Percentiles rank a stretch among this genome's conserved stretches.
phyloP scores from a whole-genome alignment of 1,140 invertebrate genomes.

The Chrysopa pallens region DNA sequence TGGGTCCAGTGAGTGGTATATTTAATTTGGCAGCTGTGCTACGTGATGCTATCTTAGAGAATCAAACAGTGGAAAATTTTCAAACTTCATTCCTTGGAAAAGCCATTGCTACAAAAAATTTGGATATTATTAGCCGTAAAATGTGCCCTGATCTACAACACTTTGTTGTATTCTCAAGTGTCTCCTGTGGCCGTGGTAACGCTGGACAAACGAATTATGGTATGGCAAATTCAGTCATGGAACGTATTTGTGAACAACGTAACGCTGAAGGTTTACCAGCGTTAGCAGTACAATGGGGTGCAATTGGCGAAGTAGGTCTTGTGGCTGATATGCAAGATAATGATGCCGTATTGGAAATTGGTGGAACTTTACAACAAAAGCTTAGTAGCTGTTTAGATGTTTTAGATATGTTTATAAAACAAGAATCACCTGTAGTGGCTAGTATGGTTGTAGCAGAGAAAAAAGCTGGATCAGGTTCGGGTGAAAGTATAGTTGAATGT shows the following conservation, averaged over 20 bases:
- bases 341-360: conserved; percentile 52
- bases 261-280: conserved; percentile 36
- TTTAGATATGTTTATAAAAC: conserved; percentile 48
- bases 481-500: conserved; percentile 39
- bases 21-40: conserved; percentile 60
- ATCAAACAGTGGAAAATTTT: conserved; percentile 30
- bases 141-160: conserved; percentile 31
- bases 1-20: conserved; percentile 52
- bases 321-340: conserved; percentile 69
- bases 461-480: conserved; percentile 28
- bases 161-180: conserved; percentile 71
- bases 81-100: conserved; percentile 27
- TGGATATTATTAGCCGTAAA: conserved; percentile 29
- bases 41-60: conserved; percentile 28
- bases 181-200: conserved; percentile 76
- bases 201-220: conserved; percentile 80
- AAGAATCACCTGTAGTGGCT: conserved; percentile 45
- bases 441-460: conserved; percentile 67
- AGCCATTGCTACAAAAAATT: conserved; percentile 25
- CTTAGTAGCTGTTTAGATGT: conserved; percentile 58
- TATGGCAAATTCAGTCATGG: conserved; percentile 54
- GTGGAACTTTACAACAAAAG: conserved; percentile 69
- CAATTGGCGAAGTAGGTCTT: conserved; percentile 48
- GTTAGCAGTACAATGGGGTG: conserved; percentile 52
- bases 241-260: conserved; percentile 45